Percentiles rank a stretch among this genome's conserved stretches.
Conservation (phyloP, 1,140 invertebrate genomes). For the Pseudomyrmex sp. region DNA sequence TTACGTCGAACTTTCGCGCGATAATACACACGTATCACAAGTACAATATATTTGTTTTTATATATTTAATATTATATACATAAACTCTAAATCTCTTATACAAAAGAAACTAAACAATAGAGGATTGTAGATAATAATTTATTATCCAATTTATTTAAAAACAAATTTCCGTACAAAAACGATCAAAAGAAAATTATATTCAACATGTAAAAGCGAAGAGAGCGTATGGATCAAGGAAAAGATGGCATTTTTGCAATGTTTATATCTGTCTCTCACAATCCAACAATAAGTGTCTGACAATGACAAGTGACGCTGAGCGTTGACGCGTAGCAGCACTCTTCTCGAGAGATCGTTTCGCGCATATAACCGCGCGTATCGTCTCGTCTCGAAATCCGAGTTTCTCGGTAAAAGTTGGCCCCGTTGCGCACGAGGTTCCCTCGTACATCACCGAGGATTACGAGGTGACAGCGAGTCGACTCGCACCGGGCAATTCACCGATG, state of each 20-base stretch:
- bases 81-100: no score
- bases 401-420: conserved; percentile 67
- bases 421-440: conserved; percentile 58
- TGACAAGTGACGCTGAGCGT: conserved; percentile 36
- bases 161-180: neutral
- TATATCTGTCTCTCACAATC: neutral
- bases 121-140: no score
- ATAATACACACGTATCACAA: conserved; percentile 19
- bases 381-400: conserved; percentile 65
- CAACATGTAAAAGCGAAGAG: neutral
- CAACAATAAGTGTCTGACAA: conserved; percentile 25
- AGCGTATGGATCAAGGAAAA: neutral
- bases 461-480: conserved; percentile 43
- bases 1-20: conserved; percentile 20
- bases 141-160: no score
- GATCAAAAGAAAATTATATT: conserved; percentile 6
- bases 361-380: conserved; percentile 22
- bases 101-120: no score
- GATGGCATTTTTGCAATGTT: neutral
- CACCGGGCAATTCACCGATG: conserved; percentile 45
- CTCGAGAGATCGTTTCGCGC: conserved; percentile 13
- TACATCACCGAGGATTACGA: conserved; percentile 66
- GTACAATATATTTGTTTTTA: no score
- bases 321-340: neutral
- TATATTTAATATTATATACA: no score